Evolutionary conservation across 53 echinoderm and acorn worm genomes (phyloP), one percentile per base, ranked within the genome.

Genomic region (Glandiceps talaboti): DNA sequence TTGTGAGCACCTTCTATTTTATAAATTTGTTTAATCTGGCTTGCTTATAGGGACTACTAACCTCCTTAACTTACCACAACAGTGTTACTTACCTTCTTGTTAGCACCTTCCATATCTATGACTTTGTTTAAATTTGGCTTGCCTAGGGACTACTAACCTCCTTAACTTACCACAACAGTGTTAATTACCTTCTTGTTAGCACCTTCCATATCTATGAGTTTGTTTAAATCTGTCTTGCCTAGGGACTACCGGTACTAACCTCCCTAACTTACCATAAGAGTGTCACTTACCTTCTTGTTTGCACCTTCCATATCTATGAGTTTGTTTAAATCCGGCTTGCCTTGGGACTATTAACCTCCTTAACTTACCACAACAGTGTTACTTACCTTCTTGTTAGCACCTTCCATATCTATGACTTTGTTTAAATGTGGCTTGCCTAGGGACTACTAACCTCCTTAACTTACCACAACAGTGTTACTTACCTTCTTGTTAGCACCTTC

Each of bases 371-470:
- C 64, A 45, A 45, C 20, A 12, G 25, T 1, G 1, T 33, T 28
- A 1, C 29, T 27, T 86, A 95, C 95, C 86, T 89, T 96, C 30
- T 85, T 88, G 76, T 86, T 87, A 28, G 88, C 85, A 0, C 89
- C 92, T 79, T 88, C 91, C 84, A 90, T 86, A 30, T 72, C 74
- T 33, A 96, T 96, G 26, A 96, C 81, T 33, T 27, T 78, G 72
- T 96, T 92, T 31, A 96, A 85, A 77, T 92, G 92, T 1, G 96
- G 96, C 79, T 86, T 86, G 29, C 92, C 96, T 31, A 83, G 77
- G 0, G 29, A 1, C 12, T 90, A 88, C 33, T 92, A 90, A 26
- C 96, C 96, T 77, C 81, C 88, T 33, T n/a, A n/a, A n/a, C n/a
- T n/a, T n/a, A n/a, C n/a, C 64, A 45, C 64, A 45, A 45, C 20